Conservation (phyloP, 2,797 vertebrate species). For the Sebastes hopkinsi region DNA sequence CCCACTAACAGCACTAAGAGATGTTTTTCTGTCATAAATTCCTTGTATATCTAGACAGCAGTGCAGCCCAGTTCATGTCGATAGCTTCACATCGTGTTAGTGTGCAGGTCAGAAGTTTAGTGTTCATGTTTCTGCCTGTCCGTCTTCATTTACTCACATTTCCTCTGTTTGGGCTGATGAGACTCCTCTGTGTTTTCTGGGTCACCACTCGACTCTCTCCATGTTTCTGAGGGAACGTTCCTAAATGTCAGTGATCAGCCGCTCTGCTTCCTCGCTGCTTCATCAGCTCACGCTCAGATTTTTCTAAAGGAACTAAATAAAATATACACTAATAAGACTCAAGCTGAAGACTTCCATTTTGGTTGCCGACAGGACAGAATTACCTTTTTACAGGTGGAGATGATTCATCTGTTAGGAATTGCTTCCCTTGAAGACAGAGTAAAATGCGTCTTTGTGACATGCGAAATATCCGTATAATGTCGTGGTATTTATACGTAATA, state of each 20-base stretch:
- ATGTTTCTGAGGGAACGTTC: not conserved
- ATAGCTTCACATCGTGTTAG: not conserved
- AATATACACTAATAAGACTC: too few relatives aligned
- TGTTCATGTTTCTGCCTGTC: not conserved
- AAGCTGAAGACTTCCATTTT: too few relatives aligned
- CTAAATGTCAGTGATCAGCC: not conserved
- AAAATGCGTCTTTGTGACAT: too few relatives aligned
- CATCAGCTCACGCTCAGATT: not conserved
- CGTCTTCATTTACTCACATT: not conserved
- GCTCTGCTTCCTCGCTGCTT: not conserved
- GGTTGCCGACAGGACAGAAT: too few relatives aligned
- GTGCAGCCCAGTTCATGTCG: not conserved
- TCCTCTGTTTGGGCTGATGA: not conserved
- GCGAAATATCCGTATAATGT: too few relatives aligned
- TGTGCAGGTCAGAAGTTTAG: not conserved
- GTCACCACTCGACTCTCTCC: not conserved
- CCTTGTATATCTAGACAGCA: not conserved
- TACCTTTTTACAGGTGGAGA: too few relatives aligned
- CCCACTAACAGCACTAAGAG: too few relatives aligned
- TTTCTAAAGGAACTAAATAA: too few relatives aligned
- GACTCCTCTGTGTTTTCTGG: not conserved
- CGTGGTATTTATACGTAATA: too few relatives aligned
- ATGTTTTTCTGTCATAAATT: too few relatives aligned
- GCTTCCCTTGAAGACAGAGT: too few relatives aligned
- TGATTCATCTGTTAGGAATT: too few relatives aligned